A percentile compares a stretch with the other conserved stretches of the same genome.
These are phyloP conservation scores for Candoia aspera DNA, from an alignment of 2,113 vertebrate genomes.

Conservation along the genomic window DNA sequence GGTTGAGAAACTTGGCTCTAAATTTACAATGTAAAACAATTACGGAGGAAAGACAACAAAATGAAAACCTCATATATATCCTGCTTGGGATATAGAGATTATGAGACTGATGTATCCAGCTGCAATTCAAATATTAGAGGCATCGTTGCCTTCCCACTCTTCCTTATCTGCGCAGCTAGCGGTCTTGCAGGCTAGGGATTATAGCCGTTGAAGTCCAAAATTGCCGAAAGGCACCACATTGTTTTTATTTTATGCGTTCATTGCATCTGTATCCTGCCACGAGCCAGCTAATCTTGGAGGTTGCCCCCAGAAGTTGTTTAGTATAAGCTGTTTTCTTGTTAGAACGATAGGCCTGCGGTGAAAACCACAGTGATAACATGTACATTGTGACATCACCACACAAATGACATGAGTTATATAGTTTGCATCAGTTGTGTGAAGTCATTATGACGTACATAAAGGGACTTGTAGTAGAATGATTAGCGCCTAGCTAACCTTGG, in stretches of 20 bases:
- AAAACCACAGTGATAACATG: background rate
- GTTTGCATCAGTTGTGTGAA: background rate
- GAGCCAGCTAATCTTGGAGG: background rate
- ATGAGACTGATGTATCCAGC: too few species aligned
- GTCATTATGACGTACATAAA: background rate
- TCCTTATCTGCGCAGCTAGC: background rate
- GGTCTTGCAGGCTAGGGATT: background rate
- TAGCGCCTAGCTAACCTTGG: background rate
- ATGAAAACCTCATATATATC: background rate
- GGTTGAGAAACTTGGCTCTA: background rate
- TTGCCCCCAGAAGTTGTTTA: background rate
- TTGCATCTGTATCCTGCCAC: background rate
- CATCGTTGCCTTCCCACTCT: background rate
- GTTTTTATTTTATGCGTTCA: background rate
- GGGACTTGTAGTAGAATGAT: background rate
- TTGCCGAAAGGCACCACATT: background rate
- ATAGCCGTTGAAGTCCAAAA: background rate
- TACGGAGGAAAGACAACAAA: too few species aligned
- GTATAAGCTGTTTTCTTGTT: background rate
- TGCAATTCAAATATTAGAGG: too few species aligned
- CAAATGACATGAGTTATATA: background rate
- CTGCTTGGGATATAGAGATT: too few species aligned
- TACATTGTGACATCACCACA: background rate
- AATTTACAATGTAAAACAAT: background rate
- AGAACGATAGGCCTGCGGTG: background rate